Conservation (phyloP, 2,797 vertebrate species). For the Protosalanx chinensis region DNA sequence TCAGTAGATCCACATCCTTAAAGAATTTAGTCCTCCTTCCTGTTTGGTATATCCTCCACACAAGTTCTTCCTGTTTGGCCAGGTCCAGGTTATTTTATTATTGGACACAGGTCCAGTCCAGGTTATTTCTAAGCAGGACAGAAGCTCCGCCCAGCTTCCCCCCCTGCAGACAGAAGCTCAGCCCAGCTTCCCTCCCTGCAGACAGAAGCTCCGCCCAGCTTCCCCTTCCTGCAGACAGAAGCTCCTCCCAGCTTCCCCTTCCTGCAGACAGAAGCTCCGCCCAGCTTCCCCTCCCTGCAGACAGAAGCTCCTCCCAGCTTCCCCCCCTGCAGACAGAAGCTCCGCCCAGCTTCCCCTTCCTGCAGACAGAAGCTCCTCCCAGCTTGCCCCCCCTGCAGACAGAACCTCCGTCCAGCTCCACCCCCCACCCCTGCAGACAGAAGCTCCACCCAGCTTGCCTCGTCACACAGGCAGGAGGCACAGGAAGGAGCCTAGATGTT, state of each 20-base stretch:
- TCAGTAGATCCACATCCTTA: slow-evolving; percentile 41
- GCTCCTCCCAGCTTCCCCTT: no score
- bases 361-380: slow-evolving; percentile 25
- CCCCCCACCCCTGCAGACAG: slow-evolving; percentile 18
- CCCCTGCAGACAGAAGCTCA: no score
- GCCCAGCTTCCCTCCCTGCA: no score
- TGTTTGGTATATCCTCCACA: slow-evolving; percentile 31
- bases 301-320: slow-evolving; percentile 13
- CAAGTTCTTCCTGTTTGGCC: neutral
- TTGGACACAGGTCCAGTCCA: no score
- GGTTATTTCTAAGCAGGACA: no score
- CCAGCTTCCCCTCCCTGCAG: no score
- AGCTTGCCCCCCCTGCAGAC: slow-evolving; percentile 10
- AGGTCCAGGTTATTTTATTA: no score
- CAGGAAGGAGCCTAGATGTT: slow-evolving; percentile 60
- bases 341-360: neutral
- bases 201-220: no score
- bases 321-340: slow-evolving; percentile 30
- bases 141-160: no score
- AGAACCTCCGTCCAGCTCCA: slow-evolving; percentile 14
- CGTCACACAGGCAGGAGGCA: slow-evolving; percentile 8
- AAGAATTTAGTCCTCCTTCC: slow-evolving; percentile 44
- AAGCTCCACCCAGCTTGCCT: slow-evolving; percentile 5
- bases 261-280: no score
- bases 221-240: no score